Conservation (phyloP, 2,797 vertebrate genomes). For the Enteromius unitaeniatus region DNA sequence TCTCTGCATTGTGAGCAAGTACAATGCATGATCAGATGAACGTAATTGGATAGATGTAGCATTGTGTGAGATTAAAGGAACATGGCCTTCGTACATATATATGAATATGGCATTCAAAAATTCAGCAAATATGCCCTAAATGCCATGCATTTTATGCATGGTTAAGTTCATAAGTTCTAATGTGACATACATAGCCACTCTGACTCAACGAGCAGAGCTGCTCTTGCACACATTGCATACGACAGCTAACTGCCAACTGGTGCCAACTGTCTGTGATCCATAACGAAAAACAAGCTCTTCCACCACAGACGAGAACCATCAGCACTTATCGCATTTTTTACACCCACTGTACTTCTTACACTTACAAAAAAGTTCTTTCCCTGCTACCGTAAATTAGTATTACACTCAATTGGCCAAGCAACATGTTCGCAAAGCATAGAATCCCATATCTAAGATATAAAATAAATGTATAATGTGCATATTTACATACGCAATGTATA, state of each 20-base stretch:
- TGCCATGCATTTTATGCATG: not conserved
- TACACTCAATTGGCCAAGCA: slow-evolving; percentile 7
- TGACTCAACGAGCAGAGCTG: slow-evolving; percentile 41
- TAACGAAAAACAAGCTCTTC: slow-evolving; percentile 23
- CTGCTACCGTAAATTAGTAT: slow-evolving; percentile 11
- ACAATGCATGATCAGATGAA: slow-evolving; percentile 31
- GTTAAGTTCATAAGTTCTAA: slow-evolving; percentile 20
- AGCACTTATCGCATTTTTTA: not conserved
- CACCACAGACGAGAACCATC: not conserved
- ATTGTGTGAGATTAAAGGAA: slow-evolving; percentile 21
- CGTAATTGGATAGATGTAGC: slow-evolving; percentile 31
- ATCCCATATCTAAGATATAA: not conserved
- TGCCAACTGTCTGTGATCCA: slow-evolving; percentile 35
- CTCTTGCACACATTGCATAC: slow-evolving; percentile 19
- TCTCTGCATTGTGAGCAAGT: slow-evolving; percentile 4
- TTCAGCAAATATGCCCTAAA: not conserved
- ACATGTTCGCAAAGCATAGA: not conserved
- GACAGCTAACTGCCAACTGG: slow-evolving; percentile 29
- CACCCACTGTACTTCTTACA: not conserved
- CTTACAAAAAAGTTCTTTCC: not conserved
- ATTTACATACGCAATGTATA: not conserved
- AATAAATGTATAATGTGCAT: not conserved
- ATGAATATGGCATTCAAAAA: not conserved
- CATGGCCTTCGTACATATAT: not conserved
- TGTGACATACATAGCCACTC: not conserved